These are phyloP conservation scores for Rhinichthys osculus DNA, from an alignment of 2,797 vertebrate genomes.

Conservation along the genomic window DNA sequence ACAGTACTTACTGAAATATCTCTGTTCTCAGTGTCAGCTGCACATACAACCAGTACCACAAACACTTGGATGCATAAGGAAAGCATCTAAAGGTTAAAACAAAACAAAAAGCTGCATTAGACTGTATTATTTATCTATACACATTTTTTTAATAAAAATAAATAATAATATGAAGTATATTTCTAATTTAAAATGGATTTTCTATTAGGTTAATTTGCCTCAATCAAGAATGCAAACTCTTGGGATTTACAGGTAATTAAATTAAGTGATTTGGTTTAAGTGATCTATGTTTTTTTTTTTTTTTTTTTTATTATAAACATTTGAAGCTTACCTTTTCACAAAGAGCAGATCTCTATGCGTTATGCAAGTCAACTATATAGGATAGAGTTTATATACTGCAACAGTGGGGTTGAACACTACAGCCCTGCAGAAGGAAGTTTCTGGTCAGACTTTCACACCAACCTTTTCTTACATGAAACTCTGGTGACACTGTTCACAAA, in stretches of 20 bases:
- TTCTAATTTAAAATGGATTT: background rate
- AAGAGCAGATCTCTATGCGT: constrained; percentile 5
- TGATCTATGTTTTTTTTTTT: background rate
- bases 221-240: background rate
- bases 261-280: background rate
- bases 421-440: constrained; percentile 51
- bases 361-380: background rate
- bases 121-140: background rate
- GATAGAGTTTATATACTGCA: constrained; percentile 50
- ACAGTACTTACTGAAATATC: constrained; percentile 55
- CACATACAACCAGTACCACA: constrained; percentile 60
- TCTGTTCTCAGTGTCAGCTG: constrained; percentile 48
- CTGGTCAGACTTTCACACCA: constrained; percentile 60
- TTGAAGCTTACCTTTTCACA: constrained; percentile 43
- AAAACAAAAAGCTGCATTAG: background rate
- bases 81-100: constrained; percentile 64
- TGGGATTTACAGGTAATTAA: background rate
- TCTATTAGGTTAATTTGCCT: background rate
- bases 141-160: background rate
- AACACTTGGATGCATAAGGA: constrained; percentile 51
- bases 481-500: constrained; percentile 49
- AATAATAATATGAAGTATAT: background rate
- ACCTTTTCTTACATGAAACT: constrained; percentile 9
- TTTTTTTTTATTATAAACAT: background rate
- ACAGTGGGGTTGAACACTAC: constrained; percentile 2